These are phyloP conservation scores for Sebastolobus altivelis DNA, from an alignment of 2,797 vertebrate genomes.

Conservation along the genomic window DNA sequence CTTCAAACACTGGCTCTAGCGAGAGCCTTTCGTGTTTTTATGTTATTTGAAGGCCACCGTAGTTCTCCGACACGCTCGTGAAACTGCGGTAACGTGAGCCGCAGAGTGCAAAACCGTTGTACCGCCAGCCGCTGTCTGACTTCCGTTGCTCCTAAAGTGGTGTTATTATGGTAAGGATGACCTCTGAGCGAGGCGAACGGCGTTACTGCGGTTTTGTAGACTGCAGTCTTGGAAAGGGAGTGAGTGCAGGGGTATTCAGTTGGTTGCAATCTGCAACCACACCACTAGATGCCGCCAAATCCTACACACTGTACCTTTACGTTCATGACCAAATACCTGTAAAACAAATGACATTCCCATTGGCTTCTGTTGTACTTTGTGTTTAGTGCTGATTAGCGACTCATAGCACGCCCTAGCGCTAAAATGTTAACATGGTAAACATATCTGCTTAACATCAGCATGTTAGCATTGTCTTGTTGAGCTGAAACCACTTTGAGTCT, in stretches of 20 bases:
- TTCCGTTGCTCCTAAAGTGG: not conserved
- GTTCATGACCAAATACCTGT: not conserved
- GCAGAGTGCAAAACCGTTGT: too few relatives aligned
- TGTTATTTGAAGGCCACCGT: not conserved
- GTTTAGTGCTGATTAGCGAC: not conserved
- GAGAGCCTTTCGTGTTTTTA: not conserved
- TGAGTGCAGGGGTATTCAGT: not conserved
- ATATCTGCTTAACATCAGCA: not conserved
- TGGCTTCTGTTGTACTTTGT: not conserved
- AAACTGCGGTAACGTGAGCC: too few relatives aligned
- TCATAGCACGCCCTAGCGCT: not conserved
- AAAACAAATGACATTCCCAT: not conserved
- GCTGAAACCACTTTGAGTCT: not conserved
- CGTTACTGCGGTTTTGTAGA: not conserved
- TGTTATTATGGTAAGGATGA: not conserved
- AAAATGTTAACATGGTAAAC: not conserved
- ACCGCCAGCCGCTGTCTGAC: too few relatives aligned
- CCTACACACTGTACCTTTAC: not conserved
- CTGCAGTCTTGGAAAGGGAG: not conserved
- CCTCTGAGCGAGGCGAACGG: not conserved
- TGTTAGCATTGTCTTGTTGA: not conserved
- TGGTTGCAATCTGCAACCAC: not conserved
- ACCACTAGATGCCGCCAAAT: not conserved
- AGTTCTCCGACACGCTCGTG: not conserved
- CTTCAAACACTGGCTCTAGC: not conserved